Evolutionary conservation across 2,797 vertebrate species (phyloP).

Genomic region (Peromyscus attwateri): DNA sequence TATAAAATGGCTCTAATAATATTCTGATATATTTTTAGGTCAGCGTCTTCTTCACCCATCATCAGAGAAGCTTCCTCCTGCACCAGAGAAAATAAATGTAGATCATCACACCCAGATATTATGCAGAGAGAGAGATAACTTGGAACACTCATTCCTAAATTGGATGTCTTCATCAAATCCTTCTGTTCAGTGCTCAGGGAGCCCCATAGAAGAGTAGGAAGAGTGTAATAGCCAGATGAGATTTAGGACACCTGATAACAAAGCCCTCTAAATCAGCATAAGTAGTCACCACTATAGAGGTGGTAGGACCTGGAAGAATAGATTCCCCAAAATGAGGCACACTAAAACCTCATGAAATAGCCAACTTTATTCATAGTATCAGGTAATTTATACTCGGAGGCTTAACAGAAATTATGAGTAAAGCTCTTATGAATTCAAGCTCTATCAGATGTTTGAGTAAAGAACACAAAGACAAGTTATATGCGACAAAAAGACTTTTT

Average conservation of each 20-base stretch:
- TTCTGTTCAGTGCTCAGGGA: background rate
- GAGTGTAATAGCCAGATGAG: too few relatives aligned
- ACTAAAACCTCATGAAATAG: background rate
- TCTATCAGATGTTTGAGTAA: background rate
- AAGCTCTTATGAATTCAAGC: background rate
- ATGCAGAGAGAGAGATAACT: background rate
- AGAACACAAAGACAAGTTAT: background rate
- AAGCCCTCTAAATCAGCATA: background rate
- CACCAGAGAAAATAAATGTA: too few relatives aligned
- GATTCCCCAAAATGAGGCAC: background rate
- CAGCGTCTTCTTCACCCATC: background rate
- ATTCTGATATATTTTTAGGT: background rate
- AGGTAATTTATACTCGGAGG: background rate
- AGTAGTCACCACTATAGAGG: background rate
- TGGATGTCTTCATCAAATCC: background rate
- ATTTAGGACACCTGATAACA: background rate
- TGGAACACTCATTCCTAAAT: background rate
- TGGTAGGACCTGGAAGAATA: background rate
- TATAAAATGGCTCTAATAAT: background rate
- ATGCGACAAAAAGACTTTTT: background rate
- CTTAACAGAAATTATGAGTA: background rate
- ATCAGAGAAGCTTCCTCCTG: too few relatives aligned
- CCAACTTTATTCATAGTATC: background rate
- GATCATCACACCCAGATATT: too few relatives aligned
- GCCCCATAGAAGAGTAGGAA: background rate